These are phyloP conservation scores for Drosophila nr. medialis DNA, from an alignment of 2,888 invertebrate species.

Conservation along the genomic window DNA sequence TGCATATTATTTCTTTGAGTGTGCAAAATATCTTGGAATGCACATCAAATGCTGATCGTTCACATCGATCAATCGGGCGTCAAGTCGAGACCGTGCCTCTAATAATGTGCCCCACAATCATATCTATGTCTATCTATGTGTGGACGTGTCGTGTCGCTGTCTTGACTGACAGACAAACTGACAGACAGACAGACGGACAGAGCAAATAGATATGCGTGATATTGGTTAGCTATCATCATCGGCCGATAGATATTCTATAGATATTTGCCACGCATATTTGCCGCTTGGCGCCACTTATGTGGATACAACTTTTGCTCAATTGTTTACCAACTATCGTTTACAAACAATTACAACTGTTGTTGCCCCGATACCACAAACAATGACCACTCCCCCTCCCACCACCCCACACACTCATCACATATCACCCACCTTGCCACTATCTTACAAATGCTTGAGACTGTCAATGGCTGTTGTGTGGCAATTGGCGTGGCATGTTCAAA, in stretches of 20 bases:
- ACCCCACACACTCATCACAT: background rate
- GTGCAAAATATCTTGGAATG: constrained; percentile 10
- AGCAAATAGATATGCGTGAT: constrained; percentile 56
- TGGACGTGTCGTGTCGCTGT: constrained; percentile 46
- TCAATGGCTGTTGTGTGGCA: constrained; percentile 43
- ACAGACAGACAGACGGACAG: constrained; percentile 40
- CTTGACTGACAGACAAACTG: constrained; percentile 42
- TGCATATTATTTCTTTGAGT: background rate
- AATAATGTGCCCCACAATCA: constrained; percentile 22
- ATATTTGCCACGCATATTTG: constrained; percentile 62
- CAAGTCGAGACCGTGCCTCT: constrained; percentile 23
- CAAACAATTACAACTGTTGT: constrained; percentile 78
- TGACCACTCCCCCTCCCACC: background rate
- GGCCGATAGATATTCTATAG: constrained; percentile 3
- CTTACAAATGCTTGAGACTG: constrained; percentile 59
- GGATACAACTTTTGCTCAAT: constrained; percentile 50
- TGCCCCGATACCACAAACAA: constrained; percentile 25
- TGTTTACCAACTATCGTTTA: constrained; percentile 77
- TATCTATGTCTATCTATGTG: constrained; percentile 33
- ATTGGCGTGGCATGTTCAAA: constrained; percentile 57
- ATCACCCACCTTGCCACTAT: background rate
- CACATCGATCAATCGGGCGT: constrained; percentile 62
- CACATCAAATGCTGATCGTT: constrained; percentile 37
- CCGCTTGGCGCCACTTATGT: constrained; percentile 77
- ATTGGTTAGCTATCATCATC: constrained; percentile 48